Base-by-base conservation (phyloP, 2,113 vertebrate species). In the Drymodes brunneopygia region DNA sequence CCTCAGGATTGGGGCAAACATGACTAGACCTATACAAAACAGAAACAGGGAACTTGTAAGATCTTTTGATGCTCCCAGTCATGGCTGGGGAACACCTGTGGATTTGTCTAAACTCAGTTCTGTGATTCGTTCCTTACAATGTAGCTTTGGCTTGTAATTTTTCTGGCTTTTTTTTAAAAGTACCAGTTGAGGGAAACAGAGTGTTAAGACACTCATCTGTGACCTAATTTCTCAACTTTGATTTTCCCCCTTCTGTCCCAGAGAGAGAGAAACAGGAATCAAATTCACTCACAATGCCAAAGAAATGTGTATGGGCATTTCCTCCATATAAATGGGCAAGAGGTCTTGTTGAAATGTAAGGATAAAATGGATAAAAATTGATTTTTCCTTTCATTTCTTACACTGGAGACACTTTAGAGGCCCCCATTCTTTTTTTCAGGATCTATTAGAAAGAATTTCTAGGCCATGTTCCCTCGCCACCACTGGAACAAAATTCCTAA, bases 61-160 rank as follows among this genome's bases (percentile, higher is more conserved):
- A 20, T 5, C n/a, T 74, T 50, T n/a, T 29, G 38, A 4, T 78
- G 25, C 44, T 83, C 60, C 19, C 10, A 19, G 15, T 40, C 20
- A 10, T 0, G 2, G 4, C 0, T 60, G 22, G 17, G 11, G 22
- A 72, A 8, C 3, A 4, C 9, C 33, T 36, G 15, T 0, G 5
- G 57, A 22, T 29, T 50, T 44, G 7, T 44, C 29, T 44, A 12
- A 85, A 29, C 6, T 17, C 5, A 14, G 23, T 33, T 64, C 19
- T 53, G 15, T 10, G 12, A 5, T 64, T 64, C 2, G 4, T 40
- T 91, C 62, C 35, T 70, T 66, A 21, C 7, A 50, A 3, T 4
- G 4, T 2, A 36, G 5, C 23, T 69, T 72, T 67, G 57, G 11
- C 17, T 9, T 80, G 9, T 69, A 27, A 42, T 54, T 87, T 38